These are phyloP conservation scores for Aproaerema taeniolella DNA, from an alignment of 2,888 invertebrate species.

Conservation along the genomic window DNA sequence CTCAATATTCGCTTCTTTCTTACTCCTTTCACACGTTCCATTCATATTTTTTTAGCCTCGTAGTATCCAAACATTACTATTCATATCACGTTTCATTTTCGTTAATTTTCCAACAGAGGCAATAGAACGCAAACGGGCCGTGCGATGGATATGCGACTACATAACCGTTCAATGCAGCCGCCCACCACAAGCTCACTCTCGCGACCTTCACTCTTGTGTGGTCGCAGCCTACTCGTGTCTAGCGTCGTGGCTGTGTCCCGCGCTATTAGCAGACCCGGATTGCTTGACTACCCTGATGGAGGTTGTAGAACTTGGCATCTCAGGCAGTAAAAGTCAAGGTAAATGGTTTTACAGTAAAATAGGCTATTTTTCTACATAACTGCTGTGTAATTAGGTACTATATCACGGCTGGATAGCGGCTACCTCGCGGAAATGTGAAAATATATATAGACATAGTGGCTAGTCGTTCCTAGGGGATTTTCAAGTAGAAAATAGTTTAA, in stretches of 20 bases:
- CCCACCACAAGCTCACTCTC: conserved; percentile 95
- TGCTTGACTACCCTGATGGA: conserved; percentile 95
- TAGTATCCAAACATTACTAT: too few relatives aligned
- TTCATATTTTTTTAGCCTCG: too few relatives aligned
- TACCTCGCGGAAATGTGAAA: too few relatives aligned
- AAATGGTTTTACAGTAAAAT: not conserved
- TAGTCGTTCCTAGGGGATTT: too few relatives aligned
- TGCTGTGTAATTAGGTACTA: too few relatives aligned
- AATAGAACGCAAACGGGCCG: conserved; percentile 92
- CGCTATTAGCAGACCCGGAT: conserved; percentile 93
- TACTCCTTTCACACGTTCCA: too few relatives aligned
- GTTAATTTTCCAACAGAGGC: conserved; percentile 89
- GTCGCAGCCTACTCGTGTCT: conserved; percentile 95
- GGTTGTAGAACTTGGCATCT: conserved; percentile 97
- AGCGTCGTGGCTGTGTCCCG: conserved; percentile 94
- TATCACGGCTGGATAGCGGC: not conserved
- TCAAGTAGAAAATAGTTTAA: too few relatives aligned
- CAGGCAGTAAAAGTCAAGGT: conserved; percentile 92
- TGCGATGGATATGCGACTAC: conserved; percentile 99
- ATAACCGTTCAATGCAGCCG: conserved; percentile 96
- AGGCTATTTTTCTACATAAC: not conserved
- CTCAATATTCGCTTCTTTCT: too few relatives aligned
- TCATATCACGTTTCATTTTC: too few relatives aligned
- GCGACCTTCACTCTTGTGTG: conserved; percentile 95
- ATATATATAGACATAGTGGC: too few relatives aligned